Conservation (phyloP, 1,140 invertebrate genomes). For the Sinonovacula constricta region DNA sequence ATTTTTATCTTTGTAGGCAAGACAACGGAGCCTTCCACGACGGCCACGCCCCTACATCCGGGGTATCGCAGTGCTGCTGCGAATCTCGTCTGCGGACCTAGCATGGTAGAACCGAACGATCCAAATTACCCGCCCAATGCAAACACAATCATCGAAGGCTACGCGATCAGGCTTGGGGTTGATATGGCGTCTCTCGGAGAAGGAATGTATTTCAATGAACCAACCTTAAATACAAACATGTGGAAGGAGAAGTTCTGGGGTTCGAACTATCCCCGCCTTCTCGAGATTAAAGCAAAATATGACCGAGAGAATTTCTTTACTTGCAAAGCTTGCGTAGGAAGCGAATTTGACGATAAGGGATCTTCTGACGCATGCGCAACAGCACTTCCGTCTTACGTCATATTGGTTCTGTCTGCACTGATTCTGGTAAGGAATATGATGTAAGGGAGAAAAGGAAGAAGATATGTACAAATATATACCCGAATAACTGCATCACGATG, state of each 20-base stretch:
- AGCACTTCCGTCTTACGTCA: too few relatives aligned
- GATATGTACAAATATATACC: too few relatives aligned
- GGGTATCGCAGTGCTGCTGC: slow-evolving; percentile 19
- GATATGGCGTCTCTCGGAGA: slow-evolving; percentile 18
- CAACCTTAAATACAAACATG: slow-evolving; percentile 39
- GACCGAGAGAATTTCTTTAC: slow-evolving; percentile 57
- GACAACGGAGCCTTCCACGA: background rate
- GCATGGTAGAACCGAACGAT: background rate
- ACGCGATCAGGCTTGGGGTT: slow-evolving; percentile 4
- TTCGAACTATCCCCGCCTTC: slow-evolving; percentile 42
- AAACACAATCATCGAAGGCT: background rate
- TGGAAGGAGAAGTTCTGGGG: slow-evolving; percentile 59
- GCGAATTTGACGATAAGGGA: slow-evolving; percentile 17
- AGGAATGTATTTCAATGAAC: slow-evolving; percentile 59
- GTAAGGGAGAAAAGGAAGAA: too few relatives aligned
- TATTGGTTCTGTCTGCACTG: too few relatives aligned
- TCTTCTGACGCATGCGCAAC: background rate
- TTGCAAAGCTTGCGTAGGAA: slow-evolving; percentile 53
- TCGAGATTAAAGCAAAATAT: slow-evolving; percentile 45
- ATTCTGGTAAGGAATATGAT: too few relatives aligned
- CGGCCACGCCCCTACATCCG: slow-evolving; percentile 38
- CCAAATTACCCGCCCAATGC: background rate
- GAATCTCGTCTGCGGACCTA: slow-evolving; percentile 2
- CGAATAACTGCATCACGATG: too few relatives aligned
- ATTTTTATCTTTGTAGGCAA: slow-evolving; percentile 14